Base-by-base conservation (phyloP, 2,113 vertebrate species). In the Silurus asotus region DNA sequence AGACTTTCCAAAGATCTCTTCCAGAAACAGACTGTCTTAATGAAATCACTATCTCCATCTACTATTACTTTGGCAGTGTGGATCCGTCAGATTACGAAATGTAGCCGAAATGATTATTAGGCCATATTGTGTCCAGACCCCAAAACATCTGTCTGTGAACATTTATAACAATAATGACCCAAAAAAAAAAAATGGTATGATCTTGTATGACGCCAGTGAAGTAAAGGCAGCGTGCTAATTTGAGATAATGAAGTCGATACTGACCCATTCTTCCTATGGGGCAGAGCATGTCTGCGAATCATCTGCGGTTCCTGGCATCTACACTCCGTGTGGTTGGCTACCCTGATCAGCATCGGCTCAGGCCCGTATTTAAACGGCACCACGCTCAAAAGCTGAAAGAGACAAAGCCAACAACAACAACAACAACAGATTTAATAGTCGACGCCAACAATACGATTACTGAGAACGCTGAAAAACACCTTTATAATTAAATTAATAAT, bases 281-380 rank as follows among this genome's bases (percentile, higher is more conserved):
- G 89, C 48, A 91, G 92, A 87, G 91, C 93, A 9, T 95, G 92
- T 17, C 95, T 94, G 11, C 95, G 92, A 84, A 95, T 95, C 48
- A 96, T 91, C 58, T 94, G 89, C 0, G 94, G 95, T 84, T 96
- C 95, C 89, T 96, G 92, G 87, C 97, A 99, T 89, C 94, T 96
- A 88, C 97, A 99, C 88, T 94, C 95, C 0, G 97, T 99, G 79
- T 99, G 97, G 90, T 99, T 99, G 79, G 97, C 97, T 86, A 99
- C 95, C 92, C 96, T 97, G 87, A 99, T 92, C 48, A 97, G 93
- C 88, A 98, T 95, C 0, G 97, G 96, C 88, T 99, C 97, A 3
- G 97, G 97, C 81, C 96, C 95, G 83, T 96, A 96, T 87, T 96
- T 97, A 92, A 97, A 94, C 48, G 97, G 97, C 61, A 98, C 94